A percentile compares a stretch with the other conserved stretches of the same genome.
These are phyloP conservation scores for Buceros bicornis DNA, from an alignment of 2,797 vertebrate species.

Conservation along the genomic window DNA sequence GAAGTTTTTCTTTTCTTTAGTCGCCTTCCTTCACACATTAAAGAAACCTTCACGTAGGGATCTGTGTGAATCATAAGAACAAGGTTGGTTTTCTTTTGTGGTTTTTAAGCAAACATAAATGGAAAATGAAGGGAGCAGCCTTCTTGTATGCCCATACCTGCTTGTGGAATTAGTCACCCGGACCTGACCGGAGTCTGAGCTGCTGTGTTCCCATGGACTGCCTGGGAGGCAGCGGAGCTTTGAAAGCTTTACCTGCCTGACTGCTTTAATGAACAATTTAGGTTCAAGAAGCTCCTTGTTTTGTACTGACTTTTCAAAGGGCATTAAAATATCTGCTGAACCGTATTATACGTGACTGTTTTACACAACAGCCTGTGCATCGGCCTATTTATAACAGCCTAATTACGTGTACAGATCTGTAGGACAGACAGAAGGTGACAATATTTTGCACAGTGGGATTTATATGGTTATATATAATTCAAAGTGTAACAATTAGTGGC, in stretches of 20 bases:
- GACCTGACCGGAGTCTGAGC: not conserved
- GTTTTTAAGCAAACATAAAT: conserved; percentile 13
- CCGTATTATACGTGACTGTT: not conserved
- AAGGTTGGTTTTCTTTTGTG: not conserved
- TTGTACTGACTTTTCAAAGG: conserved; percentile 23
- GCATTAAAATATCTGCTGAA: conserved; percentile 37
- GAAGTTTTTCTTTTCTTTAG: conserved; percentile 99
- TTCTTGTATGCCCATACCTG: not conserved
- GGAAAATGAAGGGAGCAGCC: not conserved
- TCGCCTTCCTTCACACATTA: conserved; percentile 96
- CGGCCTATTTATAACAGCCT: conserved; percentile 34
- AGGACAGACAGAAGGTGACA: conserved; percentile 15
- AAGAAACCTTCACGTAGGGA: conserved; percentile 98
- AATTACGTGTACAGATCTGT: conserved; percentile 31
- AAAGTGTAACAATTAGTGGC: not conserved
- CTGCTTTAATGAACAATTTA: conserved; percentile 49
- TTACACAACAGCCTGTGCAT: conserved; percentile 11
- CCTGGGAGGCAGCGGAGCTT: not conserved
- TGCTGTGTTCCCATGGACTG: conserved; percentile 2
- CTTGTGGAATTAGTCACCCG: not conserved
- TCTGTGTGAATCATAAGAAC: conserved; percentile 82
- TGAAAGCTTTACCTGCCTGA: conserved; percentile 27
- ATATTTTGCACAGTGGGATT: not conserved
- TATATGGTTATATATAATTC: conserved; percentile 6
- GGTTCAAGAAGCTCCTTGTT: conserved; percentile 45